Conservation (phyloP, 2,888 invertebrate species). For the Epirrhoe tristata region DNA sequence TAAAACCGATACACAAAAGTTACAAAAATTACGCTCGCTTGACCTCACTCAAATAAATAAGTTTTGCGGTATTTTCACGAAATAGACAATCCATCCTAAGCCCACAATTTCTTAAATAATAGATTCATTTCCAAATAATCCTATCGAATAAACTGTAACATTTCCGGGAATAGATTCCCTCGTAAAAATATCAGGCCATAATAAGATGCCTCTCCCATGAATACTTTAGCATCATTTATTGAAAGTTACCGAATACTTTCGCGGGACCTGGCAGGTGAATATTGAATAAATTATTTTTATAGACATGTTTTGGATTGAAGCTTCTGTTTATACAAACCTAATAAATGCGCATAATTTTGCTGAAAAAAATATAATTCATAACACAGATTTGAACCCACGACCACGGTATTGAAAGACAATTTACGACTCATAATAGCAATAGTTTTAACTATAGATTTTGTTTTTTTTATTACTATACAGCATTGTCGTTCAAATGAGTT, state of each 20-base stretch:
- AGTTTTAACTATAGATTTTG: too few species aligned
- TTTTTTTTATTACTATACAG: too few species aligned
- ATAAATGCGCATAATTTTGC: too few species aligned
- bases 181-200: conserved; percentile 38
- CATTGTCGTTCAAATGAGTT: too few species aligned
- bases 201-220: conserved; percentile 45
- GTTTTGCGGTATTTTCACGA: too few species aligned
- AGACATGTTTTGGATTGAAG: conserved; percentile 5
- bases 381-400: too few species aligned
- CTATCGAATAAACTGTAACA: conserved; percentile 1
- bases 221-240: conserved; percentile 43
- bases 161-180: conserved; percentile 10
- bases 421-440: too few species aligned
- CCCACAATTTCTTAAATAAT: neutral
- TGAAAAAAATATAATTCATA: too few species aligned
- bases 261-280: conserved; percentile 47
- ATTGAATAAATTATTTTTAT: conserved; percentile 52
- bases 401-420: too few species aligned
- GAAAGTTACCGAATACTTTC: conserved; percentile 49
- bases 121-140: conserved; percentile 19
- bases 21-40: too few species aligned
- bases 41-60: too few species aligned
- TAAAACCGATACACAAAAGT: too few species aligned
- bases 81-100: neutral
- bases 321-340: neutral